Evolutionary conservation across 2,888 invertebrate genomes (phyloP).

Genomic region (Theretra japonica): DNA sequence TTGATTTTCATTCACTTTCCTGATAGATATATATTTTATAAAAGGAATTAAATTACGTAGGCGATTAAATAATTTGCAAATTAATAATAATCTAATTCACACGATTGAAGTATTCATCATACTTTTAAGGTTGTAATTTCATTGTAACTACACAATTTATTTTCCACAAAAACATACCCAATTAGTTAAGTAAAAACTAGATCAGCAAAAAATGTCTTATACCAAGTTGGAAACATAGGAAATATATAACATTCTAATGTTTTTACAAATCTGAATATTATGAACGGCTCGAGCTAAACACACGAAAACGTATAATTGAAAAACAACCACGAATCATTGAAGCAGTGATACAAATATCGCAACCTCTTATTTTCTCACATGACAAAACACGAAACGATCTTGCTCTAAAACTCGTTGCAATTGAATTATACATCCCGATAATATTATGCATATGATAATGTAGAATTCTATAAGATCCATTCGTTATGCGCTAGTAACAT

Average conservation of each 20-base stretch:
- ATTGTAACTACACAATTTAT: no score
- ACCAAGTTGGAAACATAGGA: background rate
- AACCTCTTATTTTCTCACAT: slow-evolving; percentile 9
- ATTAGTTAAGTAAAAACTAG: no score
- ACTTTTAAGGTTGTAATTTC: no score
- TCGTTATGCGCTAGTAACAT: background rate
- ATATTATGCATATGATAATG: slow-evolving; percentile 12
- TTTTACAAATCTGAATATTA: no score
- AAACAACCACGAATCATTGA: slow-evolving; percentile 10
- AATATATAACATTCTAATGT: background rate
- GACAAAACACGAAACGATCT: background rate
- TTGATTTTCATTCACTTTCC: background rate
- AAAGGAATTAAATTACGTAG: no score
- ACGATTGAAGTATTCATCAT: no score
- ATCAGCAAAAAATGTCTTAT: background rate
- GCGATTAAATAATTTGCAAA: no score
- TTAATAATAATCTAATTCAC: no score
- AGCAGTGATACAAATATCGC: background rate
- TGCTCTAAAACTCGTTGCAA: background rate
- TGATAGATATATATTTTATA: background rate
- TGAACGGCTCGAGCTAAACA: slow-evolving; percentile 10
- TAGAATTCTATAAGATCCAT: background rate
- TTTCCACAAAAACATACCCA: no score
- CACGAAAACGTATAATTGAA: background rate
- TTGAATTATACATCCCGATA: background rate